Conservation (phyloP, 2,797 vertebrate genomes). For the Anolis apletophallus region DNA sequence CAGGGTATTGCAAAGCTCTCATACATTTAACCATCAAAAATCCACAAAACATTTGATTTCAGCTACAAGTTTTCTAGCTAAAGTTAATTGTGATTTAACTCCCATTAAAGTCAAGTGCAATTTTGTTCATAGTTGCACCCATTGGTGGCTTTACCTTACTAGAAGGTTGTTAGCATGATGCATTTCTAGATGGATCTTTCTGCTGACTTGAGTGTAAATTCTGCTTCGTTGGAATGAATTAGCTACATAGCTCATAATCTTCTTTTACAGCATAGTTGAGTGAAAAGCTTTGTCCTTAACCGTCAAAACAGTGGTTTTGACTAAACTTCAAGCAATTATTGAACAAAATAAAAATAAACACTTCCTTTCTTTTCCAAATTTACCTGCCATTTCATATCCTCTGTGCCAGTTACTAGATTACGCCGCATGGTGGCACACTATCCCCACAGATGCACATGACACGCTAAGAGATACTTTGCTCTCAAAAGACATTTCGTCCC, state of each 20-base stretch:
- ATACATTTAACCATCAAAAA: not conserved
- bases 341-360: not conserved
- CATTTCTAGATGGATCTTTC: not conserved
- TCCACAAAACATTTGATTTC: too few relatives aligned
- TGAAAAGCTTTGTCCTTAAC: not conserved
- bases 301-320: not conserved
- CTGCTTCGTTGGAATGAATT: not conserved
- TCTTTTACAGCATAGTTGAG: not conserved
- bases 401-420: not conserved
- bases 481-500: constrained; percentile 14
- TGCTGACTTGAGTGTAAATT: not conserved
- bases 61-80: not conserved
- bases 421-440: constrained; percentile 63
- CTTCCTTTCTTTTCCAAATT: not conserved
- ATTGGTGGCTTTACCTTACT: too few relatives aligned
- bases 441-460: constrained; percentile 6
- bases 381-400: constrained; percentile 17
- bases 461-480: not conserved
- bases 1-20: too few relatives aligned
- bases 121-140: not conserved
- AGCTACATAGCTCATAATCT: not conserved
- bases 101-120: not conserved
- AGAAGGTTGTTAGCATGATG: too few relatives aligned
- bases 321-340: not conserved
- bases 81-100: not conserved